Base-by-base conservation (phyloP, 2,888 invertebrate genomes). In the Rhimphoctona megacephalus region DNA sequence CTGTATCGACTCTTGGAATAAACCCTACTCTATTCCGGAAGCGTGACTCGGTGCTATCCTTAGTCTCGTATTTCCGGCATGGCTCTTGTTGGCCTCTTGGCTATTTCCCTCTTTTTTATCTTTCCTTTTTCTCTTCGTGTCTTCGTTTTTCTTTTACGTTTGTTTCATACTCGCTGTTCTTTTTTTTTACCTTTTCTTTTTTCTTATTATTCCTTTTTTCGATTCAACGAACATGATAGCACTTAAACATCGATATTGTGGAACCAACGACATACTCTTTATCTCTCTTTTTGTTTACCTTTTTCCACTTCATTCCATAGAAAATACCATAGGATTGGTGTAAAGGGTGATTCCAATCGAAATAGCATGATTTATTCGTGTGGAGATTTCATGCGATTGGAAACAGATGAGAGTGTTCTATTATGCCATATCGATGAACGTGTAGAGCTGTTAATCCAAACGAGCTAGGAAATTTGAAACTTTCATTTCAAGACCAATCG, bases 31-130 rank as follows among this genome's bases (percentile, higher is more conserved):
- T 69, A 85, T 80, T 85, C 86, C 88, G 86, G 86, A 86, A 88
- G 78, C 88, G 88, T 85, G 86, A 88, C 88, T 84, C 82, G 78
- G 80, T 83, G 81, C 77, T 79, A 80, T 81, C 66, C 66, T 80
- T 69, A 86, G 74, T 84, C 86, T 88, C 82, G 86, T 84, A 86
- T 88, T 85, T 85, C 78, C 82, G 85, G 49, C 36, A 67, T 72
- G 52, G 33, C 76, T 80, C 46, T 66, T 61, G 46, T 7, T 49
- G 49, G 49, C 49, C 49, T 49, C 49, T 49, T 49, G 49, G 19
- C 49, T 49, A 7, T 49, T n/a, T 49, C 19, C 49, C 49, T 49
- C 17, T n/a, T 19, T 49, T 19, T n/a, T 6, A 49, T 49, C 49
- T 43, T 43, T 11, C 14, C 43, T 43, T 1, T 2, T 43, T 11